Conservation (phyloP, 2,797 vertebrate species). For the Muraenolepis orangiensis region DNA sequence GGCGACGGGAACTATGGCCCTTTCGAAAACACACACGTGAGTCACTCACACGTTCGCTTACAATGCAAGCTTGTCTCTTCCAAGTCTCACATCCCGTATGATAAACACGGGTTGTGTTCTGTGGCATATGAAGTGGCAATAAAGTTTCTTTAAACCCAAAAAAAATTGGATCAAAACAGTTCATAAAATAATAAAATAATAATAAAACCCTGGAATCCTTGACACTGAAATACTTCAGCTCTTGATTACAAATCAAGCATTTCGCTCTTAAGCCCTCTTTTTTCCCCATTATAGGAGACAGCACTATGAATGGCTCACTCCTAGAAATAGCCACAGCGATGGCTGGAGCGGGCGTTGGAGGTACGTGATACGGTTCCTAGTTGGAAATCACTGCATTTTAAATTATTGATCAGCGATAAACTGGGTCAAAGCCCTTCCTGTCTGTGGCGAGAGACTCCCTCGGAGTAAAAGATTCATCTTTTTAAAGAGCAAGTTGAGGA, state of each 20-base stretch:
- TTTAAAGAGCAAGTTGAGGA: background rate
- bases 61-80: slow-evolving; percentile 5
- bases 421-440: background rate
- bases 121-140: too few species aligned
- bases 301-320: background rate
- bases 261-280: too few species aligned
- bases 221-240: background rate
- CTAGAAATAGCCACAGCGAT: background rate
- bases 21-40: slow-evolving; percentile 31
- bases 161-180: background rate
- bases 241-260: too few species aligned
- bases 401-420: background rate
- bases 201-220: background rate
- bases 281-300: too few species aligned
- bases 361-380: background rate
- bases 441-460: background rate
- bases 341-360: too few species aligned
- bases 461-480: background rate
- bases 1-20: slow-evolving; percentile 39
- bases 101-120: slow-evolving; percentile 5
- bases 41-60: slow-evolving; percentile 32
- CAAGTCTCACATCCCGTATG: background rate
- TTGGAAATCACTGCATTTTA: background rate
- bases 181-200: too few species aligned
- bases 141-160: background rate